Percentiles rank a stretch among this genome's conserved stretches.
Evolutionary conservation across 2,888 invertebrate species (phyloP).

Genomic region (Phyllotreta cruciferae): DNA sequence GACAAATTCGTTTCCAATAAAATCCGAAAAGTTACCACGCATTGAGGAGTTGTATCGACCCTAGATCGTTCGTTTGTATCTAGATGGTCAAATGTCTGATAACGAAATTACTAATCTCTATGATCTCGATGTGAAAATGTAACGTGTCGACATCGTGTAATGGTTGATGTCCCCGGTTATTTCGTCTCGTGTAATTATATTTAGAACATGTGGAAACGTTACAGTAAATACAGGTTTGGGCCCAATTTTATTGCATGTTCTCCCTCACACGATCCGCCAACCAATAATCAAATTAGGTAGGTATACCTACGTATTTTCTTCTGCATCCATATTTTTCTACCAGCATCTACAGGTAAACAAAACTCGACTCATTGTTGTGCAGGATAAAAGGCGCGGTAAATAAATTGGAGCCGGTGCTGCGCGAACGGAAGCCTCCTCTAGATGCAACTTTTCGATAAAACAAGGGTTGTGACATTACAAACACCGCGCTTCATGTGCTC

Average conservation of each 20-base stretch:
- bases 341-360: not conserved
- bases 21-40: not conserved
- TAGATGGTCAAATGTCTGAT: conserved; percentile 26
- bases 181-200: conserved; percentile 35
- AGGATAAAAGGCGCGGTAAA: not conserved
- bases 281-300: not conserved
- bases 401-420: conserved; percentile 20
- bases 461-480: conserved; percentile 52
- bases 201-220: conserved; percentile 38
- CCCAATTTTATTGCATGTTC: not conserved
- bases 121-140: conserved; percentile 33
- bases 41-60: not conserved
- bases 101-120: conserved; percentile 34
- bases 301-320: not conserved
- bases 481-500: conserved; percentile 50
- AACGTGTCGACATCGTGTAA: conserved; percentile 39
- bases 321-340: not conserved
- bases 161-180: conserved; percentile 35
- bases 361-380: not conserved
- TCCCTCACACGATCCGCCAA: not conserved
- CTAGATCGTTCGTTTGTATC: conserved; percentile 22
- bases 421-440: conserved; percentile 45
- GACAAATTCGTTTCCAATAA: not conserved
- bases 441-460: conserved; percentile 46
- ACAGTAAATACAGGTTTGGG: conserved; percentile 33